These are phyloP conservation scores for Acrossocheilus wenchowensis DNA, from an alignment of 2,797 vertebrate genomes.

Conservation along the genomic window DNA sequence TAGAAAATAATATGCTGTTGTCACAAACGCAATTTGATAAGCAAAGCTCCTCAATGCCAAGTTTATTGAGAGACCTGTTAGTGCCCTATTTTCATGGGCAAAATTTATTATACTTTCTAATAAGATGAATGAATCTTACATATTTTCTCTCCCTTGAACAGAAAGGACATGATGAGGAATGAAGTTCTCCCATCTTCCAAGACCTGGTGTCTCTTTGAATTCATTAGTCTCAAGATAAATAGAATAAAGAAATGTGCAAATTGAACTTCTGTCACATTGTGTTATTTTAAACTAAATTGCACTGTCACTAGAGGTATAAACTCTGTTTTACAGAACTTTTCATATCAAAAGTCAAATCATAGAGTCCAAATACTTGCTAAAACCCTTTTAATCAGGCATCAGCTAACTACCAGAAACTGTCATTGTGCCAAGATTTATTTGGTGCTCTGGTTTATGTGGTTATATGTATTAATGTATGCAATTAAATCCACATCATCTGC, in stretches of 20 bases:
- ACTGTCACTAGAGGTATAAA: not conserved
- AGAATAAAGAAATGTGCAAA: constrained; percentile 37
- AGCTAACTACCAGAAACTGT: not conserved
- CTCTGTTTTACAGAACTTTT: not conserved
- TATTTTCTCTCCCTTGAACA: constrained; percentile 35
- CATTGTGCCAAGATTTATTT: not conserved
- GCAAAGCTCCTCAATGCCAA: not conserved
- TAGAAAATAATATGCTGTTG: not conserved
- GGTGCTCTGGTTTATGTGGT: not conserved
- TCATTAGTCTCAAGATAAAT: constrained; percentile 6
- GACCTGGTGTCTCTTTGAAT: constrained; percentile 33
- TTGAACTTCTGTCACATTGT: not conserved
- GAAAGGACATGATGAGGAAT: constrained; percentile 65
- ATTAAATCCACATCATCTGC: not conserved
- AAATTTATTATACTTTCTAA: not conserved
- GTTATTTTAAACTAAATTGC: not conserved
- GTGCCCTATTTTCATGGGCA: too few species aligned
- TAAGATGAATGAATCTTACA: not conserved
- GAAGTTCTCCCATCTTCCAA: constrained; percentile 44
- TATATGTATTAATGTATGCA: not conserved
- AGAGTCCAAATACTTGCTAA: not conserved
- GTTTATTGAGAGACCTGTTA: too few species aligned
- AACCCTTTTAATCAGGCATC: not conserved
- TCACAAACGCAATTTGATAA: not conserved
- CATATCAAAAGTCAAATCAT: too few species aligned